Conservation (phyloP, 1,140 invertebrate species). For the Drosophila setifemur region DNA sequence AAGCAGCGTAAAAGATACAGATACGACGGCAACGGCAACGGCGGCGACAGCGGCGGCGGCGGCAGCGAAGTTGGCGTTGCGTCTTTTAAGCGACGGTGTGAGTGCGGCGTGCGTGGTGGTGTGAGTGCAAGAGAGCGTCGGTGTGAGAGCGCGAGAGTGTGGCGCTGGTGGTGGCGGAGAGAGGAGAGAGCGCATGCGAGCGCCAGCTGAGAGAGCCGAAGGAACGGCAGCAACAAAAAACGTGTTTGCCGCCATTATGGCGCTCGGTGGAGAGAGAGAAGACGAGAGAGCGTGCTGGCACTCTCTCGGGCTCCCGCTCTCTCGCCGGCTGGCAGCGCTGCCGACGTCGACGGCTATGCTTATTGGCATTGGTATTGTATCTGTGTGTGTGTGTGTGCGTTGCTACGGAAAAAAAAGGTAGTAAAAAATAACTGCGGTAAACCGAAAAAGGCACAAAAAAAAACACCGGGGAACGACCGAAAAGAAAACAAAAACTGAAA, state of each 20-base stretch:
- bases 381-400: constrained; percentile 29
- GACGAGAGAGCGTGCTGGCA: neutral
- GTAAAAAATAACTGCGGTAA: constrained; percentile 81
- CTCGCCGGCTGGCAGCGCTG: constrained; percentile 36
- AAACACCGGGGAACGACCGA: constrained; percentile 54
- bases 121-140: constrained; percentile 36
- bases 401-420: constrained; percentile 78
- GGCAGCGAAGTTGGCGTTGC: constrained; percentile 1
- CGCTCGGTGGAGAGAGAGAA: constrained; percentile 18
- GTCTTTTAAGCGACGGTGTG: constrained; percentile 30
- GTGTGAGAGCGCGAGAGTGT: constrained; percentile 27
- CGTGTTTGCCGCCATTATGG: constrained; percentile 75
- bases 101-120: constrained; percentile 15
- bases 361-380: constrained; percentile 24
- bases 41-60: constrained; percentile 26
- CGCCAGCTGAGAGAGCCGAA: constrained; percentile 51
- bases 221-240: constrained; percentile 69
- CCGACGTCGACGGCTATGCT: constrained; percentile 28
- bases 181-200: constrained; percentile 73
- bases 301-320: constrained; percentile 9
- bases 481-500: constrained; percentile 58
- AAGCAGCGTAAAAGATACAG: constrained; percentile 82
- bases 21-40: constrained; percentile 47
- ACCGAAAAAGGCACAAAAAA: constrained; percentile 80
- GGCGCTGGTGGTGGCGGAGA: constrained; percentile 30